Conservation (phyloP, 2,113 vertebrate genomes). For the Nesogale talazaci region DNA sequence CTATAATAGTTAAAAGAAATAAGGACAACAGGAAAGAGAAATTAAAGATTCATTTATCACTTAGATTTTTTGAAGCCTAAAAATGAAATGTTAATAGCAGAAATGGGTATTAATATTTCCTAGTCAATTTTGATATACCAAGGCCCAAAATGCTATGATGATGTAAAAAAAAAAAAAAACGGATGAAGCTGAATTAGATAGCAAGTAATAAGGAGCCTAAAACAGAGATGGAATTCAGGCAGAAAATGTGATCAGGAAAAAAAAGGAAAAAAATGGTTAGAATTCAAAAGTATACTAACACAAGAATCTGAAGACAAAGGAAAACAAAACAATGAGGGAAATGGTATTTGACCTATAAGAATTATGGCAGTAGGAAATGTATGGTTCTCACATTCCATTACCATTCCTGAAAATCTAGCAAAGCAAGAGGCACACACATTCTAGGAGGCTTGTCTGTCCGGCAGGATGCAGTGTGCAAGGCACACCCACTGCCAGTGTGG, state of each 20-base stretch:
- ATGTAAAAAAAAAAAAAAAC: constrained; percentile 49
- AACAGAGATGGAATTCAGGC: constrained; percentile 18
- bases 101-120: constrained; percentile 47
- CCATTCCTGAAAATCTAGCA: constrained; percentile 62
- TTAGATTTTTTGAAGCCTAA: constrained; percentile 47
- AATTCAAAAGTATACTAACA: constrained; percentile 38
- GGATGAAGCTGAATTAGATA: constrained; percentile 27
- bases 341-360: constrained; percentile 25
- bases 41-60: constrained; percentile 53
- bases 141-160: constrained; percentile 59
- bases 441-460: constrained; percentile 49
- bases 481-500: constrained; percentile 66
- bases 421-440: constrained; percentile 44
- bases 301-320: constrained; percentile 28
- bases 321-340: constrained; percentile 28
- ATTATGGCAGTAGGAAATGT: constrained; percentile 44
- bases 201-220: constrained; percentile 28
- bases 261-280: not conserved
- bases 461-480: constrained; percentile 36
- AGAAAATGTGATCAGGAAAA: constrained; percentile 46
- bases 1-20: not conserved
- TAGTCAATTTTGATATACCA: constrained; percentile 47
- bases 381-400: constrained; percentile 7
- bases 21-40: constrained; percentile 36
- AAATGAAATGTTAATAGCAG: constrained; percentile 60